phyloP scores from a whole-genome alignment of 2,113 vertebrate species.

The Lasiurus borealis region DNA sequence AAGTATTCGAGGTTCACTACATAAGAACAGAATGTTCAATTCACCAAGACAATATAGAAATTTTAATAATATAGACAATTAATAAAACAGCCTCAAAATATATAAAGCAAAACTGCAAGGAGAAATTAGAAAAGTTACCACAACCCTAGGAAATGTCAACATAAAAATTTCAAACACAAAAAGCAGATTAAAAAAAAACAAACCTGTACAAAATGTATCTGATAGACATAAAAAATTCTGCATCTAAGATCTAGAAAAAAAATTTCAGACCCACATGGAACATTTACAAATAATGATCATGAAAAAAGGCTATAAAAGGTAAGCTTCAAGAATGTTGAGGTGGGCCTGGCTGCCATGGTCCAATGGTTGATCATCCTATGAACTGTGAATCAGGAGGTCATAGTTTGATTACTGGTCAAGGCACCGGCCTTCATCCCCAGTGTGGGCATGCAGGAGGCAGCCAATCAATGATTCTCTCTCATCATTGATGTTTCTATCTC shows the following conservation, averaged over 20 bases:
- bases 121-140: not conserved
- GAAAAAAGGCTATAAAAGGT: not conserved
- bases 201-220: not conserved
- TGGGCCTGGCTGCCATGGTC: not conserved
- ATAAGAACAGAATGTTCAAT: not conserved
- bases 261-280: not conserved
- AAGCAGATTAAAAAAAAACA: not conserved
- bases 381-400: too few species aligned
- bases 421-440: too few species aligned
- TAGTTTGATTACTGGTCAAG: too few species aligned
- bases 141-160: not conserved
- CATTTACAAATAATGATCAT: constrained; percentile 1
- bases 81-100: not conserved
- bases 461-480: too few species aligned
- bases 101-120: not conserved
- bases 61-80: not conserved
- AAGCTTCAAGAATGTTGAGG: not conserved
- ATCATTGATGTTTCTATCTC: too few species aligned
- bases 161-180: not conserved
- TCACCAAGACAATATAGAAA: not conserved
- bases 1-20: not conserved
- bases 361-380: too few species aligned
- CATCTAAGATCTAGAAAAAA: not conserved
- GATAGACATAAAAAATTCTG: not conserved
- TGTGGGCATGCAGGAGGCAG: too few species aligned